Evolutionary conservation across 2,113 vertebrate species (phyloP), one percentile per base, ranked within the genome.

Genomic region (Drymodes brunneopygia): DNA sequence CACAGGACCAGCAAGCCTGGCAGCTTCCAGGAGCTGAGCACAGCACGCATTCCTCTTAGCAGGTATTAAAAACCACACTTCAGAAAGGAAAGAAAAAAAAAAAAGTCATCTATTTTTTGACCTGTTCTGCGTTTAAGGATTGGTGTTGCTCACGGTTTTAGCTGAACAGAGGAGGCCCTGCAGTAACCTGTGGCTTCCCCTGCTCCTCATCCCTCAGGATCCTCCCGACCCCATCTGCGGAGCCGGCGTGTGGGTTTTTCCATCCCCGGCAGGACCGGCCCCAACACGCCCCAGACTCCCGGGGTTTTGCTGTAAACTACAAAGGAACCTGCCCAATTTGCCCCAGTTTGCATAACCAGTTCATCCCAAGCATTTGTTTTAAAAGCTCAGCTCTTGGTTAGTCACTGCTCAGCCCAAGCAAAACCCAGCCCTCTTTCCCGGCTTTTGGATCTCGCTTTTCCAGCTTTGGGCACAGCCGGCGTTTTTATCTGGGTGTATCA

Each of bases 321-420:
- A 93, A 93, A 96, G 94, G 92, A 95, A 85, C 96, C 88, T 94
- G 88, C 92, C 92, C 92, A 88, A 35, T 95, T 95, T 0, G 33
- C 81, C 88, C 82, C 79, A 5, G 88, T 97, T 96, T 97, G 96
- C 96, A 97, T 93, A 97, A 97, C 96, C 94, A 95, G 96, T 96
- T 95, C 86, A 94, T 90, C 92, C 94, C 79, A 50, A 91, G 90
- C 85, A 72, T 86, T 90, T 90, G 71, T 82, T 94, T 86, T 61
- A 92, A 94, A 88, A 95, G 93, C 92, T 86, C 81, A 24, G 61
- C 86, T 90, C 90, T 51, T 51, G 12, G 48, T 97, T 94, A 96
- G 90, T 97, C 94, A 95, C 80, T 9, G 15, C 21, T 90, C 70
- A 87, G 87, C 88, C 90, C 71, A 72, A 95, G 73, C 64, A 82